phyloP scores from a whole-genome alignment of 2,888 invertebrate genomes.

The Choreutis nemorana region DNA sequence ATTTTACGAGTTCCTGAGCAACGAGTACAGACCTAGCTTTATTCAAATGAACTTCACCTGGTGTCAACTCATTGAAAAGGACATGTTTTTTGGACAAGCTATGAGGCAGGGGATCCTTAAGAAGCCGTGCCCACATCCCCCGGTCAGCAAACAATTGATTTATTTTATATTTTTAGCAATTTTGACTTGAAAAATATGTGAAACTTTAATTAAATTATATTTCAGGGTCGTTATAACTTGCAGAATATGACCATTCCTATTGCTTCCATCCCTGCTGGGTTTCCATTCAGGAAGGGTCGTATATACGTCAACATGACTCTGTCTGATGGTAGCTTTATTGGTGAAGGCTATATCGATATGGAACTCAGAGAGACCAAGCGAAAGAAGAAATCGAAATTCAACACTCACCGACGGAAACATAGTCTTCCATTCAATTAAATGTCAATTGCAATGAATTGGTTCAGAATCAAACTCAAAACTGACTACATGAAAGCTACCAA shows the following conservation, averaged over 20 bases:
- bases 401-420: too few relatives aligned
- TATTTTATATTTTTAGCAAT: too few relatives aligned
- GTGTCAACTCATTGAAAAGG: conserved; percentile 4
- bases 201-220: too few relatives aligned
- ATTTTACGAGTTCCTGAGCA: conserved; percentile 7
- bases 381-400: too few relatives aligned
- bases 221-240: too few relatives aligned
- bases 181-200: too few relatives aligned
- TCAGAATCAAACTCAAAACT: too few relatives aligned
- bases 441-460: too few relatives aligned
- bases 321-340: neutral
- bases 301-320: conserved; percentile 1
- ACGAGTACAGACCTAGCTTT: conserved; percentile 6
- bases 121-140: conserved; percentile 3
- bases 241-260: neutral
- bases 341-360: neutral
- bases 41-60: conserved; percentile 6
- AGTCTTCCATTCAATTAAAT: too few relatives aligned
- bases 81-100: conserved; percentile 2
- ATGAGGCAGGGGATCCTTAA: conserved; percentile 3
- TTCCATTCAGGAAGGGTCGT: neutral
- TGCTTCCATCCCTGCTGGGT: neutral
- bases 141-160: too few relatives aligned
- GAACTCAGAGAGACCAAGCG: neutral
- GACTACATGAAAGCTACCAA: too few relatives aligned